Base-by-base conservation (phyloP, 1,140 invertebrate genomes). In the Cydia fagiglandana region DNA sequence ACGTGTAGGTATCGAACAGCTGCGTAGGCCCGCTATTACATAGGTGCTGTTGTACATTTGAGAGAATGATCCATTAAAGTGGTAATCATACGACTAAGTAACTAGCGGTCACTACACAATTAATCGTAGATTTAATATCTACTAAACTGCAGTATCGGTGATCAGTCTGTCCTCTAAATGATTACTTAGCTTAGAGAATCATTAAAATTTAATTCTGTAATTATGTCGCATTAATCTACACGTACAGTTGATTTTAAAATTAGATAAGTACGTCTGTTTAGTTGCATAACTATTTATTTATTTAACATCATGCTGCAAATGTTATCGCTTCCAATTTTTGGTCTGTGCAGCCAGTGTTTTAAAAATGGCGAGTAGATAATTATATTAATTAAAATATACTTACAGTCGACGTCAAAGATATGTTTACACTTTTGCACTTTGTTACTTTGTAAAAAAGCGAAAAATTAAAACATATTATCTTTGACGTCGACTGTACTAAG, bases 1-100 rank as follows among this genome's bases (percentile, higher is more conserved):
- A 24, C 61, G 80, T 77, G 76, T 76, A 77, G 53, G 70, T 74
- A 78, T 77, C 68, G 24, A n/a, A 73, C 61, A 61, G 45, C 66
- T 70, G 75, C 50, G 66, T 70, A 70, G 66, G 66, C 66, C 30
- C 66, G 34, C 30, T 38, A n/a, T n/a, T n/a, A 68, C 20, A 30
- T 68, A 24, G 64, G 64, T 70, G 66, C 66, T 70, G 64, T n/a
- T 64, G 15, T 38, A 17, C 66, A 15, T 38, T 38, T 41, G 66
- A 70, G 30, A 61, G 20, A 61, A 61, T 61, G 56, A 61, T 61
- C 56, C 20, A 61, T 61, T 61, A 61, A 61, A 61, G 9, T 61
- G 56, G 7, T 61, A 61, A 61, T 61, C 20, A 61, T 24, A 61
- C 20, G 17, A 61, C 56, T 61, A 24, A 24, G 24, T 24, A 61